These are phyloP conservation scores for Pristionchus mayeri DNA, from an alignment of 2,888 invertebrate species.

Conservation along the genomic window DNA sequence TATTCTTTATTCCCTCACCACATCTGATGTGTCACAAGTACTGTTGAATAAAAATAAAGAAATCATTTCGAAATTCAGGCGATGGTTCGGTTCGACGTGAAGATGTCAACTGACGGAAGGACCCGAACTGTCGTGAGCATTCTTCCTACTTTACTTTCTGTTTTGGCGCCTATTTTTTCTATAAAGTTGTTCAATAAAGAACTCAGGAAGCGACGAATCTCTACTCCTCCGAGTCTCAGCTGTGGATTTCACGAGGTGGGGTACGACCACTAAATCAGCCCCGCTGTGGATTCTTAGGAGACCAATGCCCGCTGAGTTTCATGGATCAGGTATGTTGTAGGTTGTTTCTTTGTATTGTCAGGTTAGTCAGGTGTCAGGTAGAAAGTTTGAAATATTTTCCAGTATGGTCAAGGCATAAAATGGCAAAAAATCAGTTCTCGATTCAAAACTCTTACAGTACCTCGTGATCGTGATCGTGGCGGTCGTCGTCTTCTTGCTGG, in stretches of 20 bases:
- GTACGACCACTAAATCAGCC: slow-evolving; percentile 24
- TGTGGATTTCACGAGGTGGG: slow-evolving; percentile 37
- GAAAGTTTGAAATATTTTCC: background rate
- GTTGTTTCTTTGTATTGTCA: background rate
- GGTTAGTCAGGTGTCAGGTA: background rate
- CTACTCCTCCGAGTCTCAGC: background rate
- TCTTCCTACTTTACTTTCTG: background rate
- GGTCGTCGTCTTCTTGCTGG: background rate
- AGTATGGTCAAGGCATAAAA: no score
- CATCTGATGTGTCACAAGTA: background rate
- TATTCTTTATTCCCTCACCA: slow-evolving; percentile 14
- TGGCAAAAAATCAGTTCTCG: background rate
- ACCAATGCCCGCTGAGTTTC: slow-evolving; percentile 39
- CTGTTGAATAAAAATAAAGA: background rate
- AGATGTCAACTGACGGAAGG: background rate
- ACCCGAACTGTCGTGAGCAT: background rate
- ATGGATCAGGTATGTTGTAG: background rate
- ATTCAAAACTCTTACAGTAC: slow-evolving; percentile 2
- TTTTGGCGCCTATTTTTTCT: no score
- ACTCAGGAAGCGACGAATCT: no score
- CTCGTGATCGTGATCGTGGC: slow-evolving; percentile 26
- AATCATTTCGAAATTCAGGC: background rate
- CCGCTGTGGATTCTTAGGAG: background rate
- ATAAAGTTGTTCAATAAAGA: no score
- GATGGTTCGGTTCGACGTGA: slow-evolving; percentile 27